These are phyloP conservation scores for Microcebus griseorufus DNA, from an alignment of 2,113 vertebrate genomes.

Conservation along the genomic window DNA sequence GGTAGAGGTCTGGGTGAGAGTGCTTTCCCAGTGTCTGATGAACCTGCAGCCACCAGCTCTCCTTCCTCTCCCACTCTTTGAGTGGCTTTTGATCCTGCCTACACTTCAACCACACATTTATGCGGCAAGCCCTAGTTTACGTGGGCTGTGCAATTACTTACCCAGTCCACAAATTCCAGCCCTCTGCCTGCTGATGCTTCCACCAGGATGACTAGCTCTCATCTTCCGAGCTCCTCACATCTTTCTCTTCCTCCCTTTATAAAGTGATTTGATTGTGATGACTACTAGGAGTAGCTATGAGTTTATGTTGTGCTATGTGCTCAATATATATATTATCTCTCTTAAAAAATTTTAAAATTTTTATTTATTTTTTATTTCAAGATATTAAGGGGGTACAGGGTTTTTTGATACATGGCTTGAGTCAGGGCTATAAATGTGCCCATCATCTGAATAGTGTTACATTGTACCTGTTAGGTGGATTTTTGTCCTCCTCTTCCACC, in stretches of 20 bases:
- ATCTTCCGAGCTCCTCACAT: neutral
- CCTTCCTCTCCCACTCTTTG: neutral
- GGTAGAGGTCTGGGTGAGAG: neutral
- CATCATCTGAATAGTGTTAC: too few relatives aligned
- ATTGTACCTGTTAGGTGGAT: too few relatives aligned
- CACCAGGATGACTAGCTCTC: neutral
- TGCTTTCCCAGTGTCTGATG: neutral
- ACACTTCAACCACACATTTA: neutral
- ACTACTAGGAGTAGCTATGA: fast-evolving
- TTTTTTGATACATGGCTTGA: too few relatives aligned
- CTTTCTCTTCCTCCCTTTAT: neutral
- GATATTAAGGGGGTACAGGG: too few relatives aligned
- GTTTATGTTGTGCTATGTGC: neutral
- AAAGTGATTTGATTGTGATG: neutral
- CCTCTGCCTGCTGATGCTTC: neutral
- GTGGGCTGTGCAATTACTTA: neutral
- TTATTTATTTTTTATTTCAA: too few relatives aligned
- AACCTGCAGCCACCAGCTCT: neutral
- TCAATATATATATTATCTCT: too few relatives aligned
- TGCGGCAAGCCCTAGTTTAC: neutral
- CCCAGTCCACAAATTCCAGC: neutral
- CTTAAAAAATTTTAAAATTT: too few relatives aligned
- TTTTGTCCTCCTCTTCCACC: too few relatives aligned
- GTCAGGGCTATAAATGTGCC: too few relatives aligned
- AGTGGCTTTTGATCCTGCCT: neutral